These are phyloP conservation scores for Drosophila paulistorum DNA, from an alignment of 1,140 invertebrate species.

Conservation along the genomic window DNA sequence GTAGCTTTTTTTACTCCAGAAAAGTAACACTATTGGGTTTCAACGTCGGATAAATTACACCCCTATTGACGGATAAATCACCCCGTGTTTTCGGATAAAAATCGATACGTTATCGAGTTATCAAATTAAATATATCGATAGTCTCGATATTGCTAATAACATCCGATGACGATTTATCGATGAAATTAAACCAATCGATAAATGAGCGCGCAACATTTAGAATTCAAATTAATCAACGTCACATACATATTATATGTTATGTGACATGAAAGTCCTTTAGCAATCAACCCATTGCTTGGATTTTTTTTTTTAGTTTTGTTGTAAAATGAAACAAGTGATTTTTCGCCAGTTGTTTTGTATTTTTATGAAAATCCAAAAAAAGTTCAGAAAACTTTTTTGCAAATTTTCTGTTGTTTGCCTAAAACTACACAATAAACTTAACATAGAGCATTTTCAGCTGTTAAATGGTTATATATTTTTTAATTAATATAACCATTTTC, in stretches of 20 bases:
- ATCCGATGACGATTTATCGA: too few species aligned
- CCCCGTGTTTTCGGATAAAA: background rate
- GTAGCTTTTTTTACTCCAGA: too few species aligned
- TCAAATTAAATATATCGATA: background rate
- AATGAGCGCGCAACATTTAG: too few species aligned
- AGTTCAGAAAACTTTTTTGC: constrained; percentile 28
- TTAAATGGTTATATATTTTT: constrained; percentile 10
- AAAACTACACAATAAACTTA: constrained; percentile 81
- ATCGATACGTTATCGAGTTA: too few species aligned
- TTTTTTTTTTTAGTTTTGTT: too few species aligned
- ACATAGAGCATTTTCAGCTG: constrained; percentile 64
- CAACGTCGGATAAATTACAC: background rate
- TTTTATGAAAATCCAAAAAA: constrained; percentile 11
- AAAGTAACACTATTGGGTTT: background rate
- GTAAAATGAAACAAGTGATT: background rate
- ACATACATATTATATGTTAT: too few species aligned
- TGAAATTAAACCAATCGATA: too few species aligned
- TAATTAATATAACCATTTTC: constrained; percentile 10
- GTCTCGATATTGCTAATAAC: background rate
- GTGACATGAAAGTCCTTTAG: too few species aligned
- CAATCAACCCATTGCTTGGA: too few species aligned
- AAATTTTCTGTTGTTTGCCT: constrained; percentile 63
- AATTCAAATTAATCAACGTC: too few species aligned
- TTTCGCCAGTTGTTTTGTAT: constrained; percentile 12
- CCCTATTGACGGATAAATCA: background rate